phyloP scores from a whole-genome alignment of 2,113 vertebrate species.

The Monopterus albus region DNA sequence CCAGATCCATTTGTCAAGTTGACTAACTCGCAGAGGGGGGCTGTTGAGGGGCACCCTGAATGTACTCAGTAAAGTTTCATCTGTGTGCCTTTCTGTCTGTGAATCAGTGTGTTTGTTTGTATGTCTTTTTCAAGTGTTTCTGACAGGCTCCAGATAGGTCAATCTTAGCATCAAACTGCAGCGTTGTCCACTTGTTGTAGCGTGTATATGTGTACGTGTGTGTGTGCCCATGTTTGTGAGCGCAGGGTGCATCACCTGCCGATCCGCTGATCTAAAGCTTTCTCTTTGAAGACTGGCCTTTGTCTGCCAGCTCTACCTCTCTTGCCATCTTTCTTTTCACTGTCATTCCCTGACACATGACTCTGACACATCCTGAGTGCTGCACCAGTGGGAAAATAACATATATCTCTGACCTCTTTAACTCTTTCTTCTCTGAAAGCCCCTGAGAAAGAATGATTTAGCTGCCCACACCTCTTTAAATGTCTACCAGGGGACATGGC shows the following conservation, averaged over 20 bases:
- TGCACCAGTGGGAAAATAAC: conserved; percentile 75
- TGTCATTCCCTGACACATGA: conserved; percentile 79
- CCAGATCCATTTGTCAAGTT: conserved; percentile 77
- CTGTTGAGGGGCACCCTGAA: conserved; percentile 45
- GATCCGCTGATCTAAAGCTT: conserved; percentile 77
- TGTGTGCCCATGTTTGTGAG: conserved; percentile 32
- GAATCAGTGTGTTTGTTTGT: conserved; percentile 38
- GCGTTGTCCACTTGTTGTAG: conserved; percentile 19
- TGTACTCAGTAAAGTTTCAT: conserved; percentile 27
- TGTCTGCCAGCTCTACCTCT: conserved; percentile 75
- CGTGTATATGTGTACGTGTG: neutral
- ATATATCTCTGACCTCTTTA: conserved; percentile 80
- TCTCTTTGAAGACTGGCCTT: conserved; percentile 77
- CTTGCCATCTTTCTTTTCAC: conserved; percentile 65
- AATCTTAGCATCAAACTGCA: conserved; percentile 62
- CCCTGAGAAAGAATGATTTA: conserved; percentile 74
- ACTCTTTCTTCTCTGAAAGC: conserved; percentile 73
- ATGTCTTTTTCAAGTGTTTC: conserved; percentile 52
- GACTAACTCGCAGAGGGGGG: conserved; percentile 54
- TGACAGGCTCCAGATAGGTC: conserved; percentile 60
- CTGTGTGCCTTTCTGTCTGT: conserved; percentile 34
- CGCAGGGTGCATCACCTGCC: conserved; percentile 51
- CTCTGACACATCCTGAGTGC: conserved; percentile 77
- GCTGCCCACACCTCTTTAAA: conserved; percentile 77
- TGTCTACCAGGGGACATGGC: conserved; percentile 72